Percentiles rank a stretch among this genome's conserved stretches.
Evolutionary conservation across 2,888 invertebrate genomes (phyloP).

Genomic region (Pollenia amentaria): DNA sequence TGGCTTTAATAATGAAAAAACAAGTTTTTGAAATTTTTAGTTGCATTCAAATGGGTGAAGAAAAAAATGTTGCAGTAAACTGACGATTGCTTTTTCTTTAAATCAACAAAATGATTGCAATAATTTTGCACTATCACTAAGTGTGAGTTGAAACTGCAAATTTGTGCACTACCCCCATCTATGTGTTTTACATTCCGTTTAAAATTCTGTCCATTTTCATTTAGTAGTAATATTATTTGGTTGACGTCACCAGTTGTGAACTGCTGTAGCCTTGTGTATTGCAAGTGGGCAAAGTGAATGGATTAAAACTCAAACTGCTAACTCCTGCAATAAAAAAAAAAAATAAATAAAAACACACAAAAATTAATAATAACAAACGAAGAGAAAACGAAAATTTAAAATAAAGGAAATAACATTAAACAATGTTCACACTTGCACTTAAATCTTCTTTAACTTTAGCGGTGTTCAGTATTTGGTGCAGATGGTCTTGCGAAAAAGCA

Average conservation of each 20-base stretch:
- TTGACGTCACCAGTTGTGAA: constrained; percentile 91
- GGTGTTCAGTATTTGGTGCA: too few relatives aligned
- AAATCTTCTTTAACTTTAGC: neutral
- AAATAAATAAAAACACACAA: constrained; percentile 19
- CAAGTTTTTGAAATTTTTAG: too few relatives aligned
- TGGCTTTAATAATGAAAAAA: too few relatives aligned
- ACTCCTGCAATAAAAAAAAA: constrained; percentile 85
- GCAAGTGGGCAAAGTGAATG: constrained; percentile 95
- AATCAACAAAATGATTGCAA: neutral
- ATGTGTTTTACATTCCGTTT: neutral
- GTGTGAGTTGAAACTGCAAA: too few relatives aligned
- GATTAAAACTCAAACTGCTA: constrained; percentile 96
- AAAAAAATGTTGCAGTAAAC: too few relatives aligned
- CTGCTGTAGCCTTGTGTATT: constrained; percentile 93
- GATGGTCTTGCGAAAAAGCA: too few relatives aligned
- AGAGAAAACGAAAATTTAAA: constrained; percentile 2
- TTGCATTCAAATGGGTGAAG: too few relatives aligned
- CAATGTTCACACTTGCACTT: constrained; percentile 22
- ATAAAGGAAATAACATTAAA: constrained; percentile 1
- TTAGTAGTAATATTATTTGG: constrained; percentile 87
- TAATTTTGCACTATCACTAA: neutral
- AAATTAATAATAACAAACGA: constrained; percentile 2
- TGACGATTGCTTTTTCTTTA: too few relatives aligned
- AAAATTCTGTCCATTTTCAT: constrained; percentile 51
- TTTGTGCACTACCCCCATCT: too few relatives aligned